Evolutionary conservation across 2,888 invertebrate genomes (phyloP).

Genomic region (Steinernema carpocapsae): DNA sequence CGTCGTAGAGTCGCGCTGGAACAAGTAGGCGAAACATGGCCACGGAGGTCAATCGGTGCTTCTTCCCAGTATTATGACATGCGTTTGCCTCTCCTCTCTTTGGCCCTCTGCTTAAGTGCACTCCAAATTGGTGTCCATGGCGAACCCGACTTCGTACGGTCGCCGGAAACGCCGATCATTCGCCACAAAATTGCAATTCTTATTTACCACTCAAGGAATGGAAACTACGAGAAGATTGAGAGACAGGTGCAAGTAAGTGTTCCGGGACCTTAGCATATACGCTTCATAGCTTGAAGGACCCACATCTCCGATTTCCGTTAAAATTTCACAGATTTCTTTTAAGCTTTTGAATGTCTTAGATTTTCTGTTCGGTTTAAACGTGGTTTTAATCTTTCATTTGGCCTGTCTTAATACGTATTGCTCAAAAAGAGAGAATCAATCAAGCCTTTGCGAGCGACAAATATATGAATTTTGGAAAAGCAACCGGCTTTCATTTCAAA

Average conservation of each 20-base stretch:
- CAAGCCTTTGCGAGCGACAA: too few relatives aligned
- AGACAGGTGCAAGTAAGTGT: slow-evolving; percentile 16
- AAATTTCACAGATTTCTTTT: too few relatives aligned
- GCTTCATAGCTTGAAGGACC: too few relatives aligned
- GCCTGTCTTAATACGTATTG: too few relatives aligned
- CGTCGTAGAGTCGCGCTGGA: slow-evolving; percentile 30
- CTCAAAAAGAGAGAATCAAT: too few relatives aligned
- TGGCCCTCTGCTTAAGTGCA: neutral
- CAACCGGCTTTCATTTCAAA: too few relatives aligned
- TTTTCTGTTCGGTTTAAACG: too few relatives aligned
- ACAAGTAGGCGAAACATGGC: slow-evolving; percentile 32
- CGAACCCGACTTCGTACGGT: neutral
- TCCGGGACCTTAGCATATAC: neutral
- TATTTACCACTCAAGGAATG: slow-evolving; percentile 18
- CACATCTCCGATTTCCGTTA: too few relatives aligned
- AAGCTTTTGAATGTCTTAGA: too few relatives aligned
- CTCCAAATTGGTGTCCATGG: neutral
- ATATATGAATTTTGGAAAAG: too few relatives aligned
- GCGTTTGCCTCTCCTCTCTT: slow-evolving; percentile 7
- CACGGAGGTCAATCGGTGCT: slow-evolving; percentile 33
- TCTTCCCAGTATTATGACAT: slow-evolving; percentile 24
- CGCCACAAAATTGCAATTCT: slow-evolving; percentile 30
- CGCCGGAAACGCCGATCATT: neutral
- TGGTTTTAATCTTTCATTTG: too few relatives aligned
- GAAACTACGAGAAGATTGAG: slow-evolving; percentile 3